Evolutionary conservation across 2,113 vertebrate species (phyloP).

Genomic region (Xiphophorus maculatus): DNA sequence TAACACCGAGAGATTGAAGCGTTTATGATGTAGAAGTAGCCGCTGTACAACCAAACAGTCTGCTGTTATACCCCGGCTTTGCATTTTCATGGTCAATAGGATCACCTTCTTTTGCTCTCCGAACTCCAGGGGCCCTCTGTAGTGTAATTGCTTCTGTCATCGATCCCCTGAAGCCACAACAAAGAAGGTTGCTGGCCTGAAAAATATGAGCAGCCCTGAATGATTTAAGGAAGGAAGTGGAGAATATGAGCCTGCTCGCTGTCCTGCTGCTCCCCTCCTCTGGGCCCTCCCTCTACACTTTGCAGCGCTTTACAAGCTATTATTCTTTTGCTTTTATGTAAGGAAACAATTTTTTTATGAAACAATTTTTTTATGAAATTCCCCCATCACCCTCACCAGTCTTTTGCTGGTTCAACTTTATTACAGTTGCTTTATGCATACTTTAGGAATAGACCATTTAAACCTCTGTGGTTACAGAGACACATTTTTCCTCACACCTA

Average conservation of each 20-base stretch:
- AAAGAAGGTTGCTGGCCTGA: conserved; percentile 35
- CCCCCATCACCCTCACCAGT: no score
- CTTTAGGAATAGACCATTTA: background rate
- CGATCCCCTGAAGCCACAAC: conserved; percentile 49
- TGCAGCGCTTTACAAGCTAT: conserved; percentile 30
- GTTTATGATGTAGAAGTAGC: no score
- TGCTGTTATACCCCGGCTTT: no score
- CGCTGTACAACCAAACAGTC: no score
- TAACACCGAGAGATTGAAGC: no score
- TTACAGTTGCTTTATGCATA: background rate
- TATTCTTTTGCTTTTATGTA: conserved; percentile 32
- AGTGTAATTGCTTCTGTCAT: conserved; percentile 63
- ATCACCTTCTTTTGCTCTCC: no score
- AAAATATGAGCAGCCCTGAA: conserved; percentile 49
- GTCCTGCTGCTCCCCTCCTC: conserved; percentile 41
- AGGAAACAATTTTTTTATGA: conserved; percentile 8
- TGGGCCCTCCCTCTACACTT: conserved; percentile 33
- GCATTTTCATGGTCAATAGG: no score
- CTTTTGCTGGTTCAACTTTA: background rate
- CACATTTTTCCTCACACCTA: background rate
- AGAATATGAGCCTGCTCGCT: conserved; percentile 43
- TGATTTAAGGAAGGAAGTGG: conserved; percentile 56
- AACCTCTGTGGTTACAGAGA: background rate
- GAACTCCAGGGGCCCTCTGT: conserved; percentile 21
- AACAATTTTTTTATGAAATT: conserved; percentile 6